Evolutionary conservation across 2,888 invertebrate species (phyloP).

Genomic region (Luperina testacea): DNA sequence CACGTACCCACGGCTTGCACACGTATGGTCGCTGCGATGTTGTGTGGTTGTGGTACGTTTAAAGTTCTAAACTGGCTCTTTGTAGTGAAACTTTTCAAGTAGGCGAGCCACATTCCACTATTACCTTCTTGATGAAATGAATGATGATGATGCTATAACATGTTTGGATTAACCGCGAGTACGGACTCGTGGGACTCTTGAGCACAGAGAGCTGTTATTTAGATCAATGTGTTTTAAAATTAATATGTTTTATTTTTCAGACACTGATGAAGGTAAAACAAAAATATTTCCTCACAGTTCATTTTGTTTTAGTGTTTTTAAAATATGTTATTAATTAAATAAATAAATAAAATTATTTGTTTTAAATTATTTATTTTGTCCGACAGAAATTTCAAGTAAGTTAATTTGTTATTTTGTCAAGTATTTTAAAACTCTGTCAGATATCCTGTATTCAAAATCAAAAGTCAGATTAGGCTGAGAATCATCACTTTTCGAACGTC

Average conservation of each 20-base stretch:
- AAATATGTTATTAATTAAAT: too few species aligned
- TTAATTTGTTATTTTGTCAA: constrained; percentile 7
- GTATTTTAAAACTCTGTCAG: constrained; percentile 62
- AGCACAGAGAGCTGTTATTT: background rate
- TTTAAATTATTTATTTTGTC: background rate
- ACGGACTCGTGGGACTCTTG: background rate
- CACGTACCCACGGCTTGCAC: background rate
- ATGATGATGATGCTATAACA: background rate
- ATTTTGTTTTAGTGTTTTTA: background rate
- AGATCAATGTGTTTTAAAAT: background rate
- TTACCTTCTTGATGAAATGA: background rate
- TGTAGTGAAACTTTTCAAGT: background rate
- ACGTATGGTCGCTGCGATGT: background rate
- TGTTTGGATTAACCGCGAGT: background rate
- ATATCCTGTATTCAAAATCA: constrained; percentile 16
- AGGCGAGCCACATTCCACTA: background rate
- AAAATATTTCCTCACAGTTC: background rate
- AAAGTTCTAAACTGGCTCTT: background rate
- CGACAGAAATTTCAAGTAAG: constrained; percentile 51
- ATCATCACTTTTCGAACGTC: too few species aligned
- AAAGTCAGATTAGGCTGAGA: too few species aligned
- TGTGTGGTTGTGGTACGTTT: background rate
- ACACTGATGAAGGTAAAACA: constrained; percentile 53
- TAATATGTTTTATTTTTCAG: constrained; percentile 27
- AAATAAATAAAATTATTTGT: background rate